Evolutionary conservation across 2,888 invertebrate genomes (phyloP), one percentile per base, ranked within the genome.

Genomic region (Neuroscelio doddi): DNA sequence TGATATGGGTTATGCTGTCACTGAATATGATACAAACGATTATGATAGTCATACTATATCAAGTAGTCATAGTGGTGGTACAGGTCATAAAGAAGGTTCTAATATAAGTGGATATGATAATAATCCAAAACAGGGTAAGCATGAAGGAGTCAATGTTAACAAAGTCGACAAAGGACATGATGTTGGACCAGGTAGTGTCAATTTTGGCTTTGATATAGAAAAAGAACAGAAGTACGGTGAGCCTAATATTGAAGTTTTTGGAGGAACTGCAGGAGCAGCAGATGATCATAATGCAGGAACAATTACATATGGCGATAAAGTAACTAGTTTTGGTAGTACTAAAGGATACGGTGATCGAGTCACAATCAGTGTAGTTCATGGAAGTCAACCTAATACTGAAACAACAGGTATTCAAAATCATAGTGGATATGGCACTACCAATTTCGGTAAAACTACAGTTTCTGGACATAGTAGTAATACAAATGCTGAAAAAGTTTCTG

Each of bases 331-430:
- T 15, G 47, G 30, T 36, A n/a, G 30, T 9, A 64, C 42, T 34
- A 53, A 59, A 21, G 38, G 21, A 38, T 47, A 63, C 27, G 41
- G 34, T 12, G 61, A 64, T 45, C 53, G 50, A 29, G 51, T 51
- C 26, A 56, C 45, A 9, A 36, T 59, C 21, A 52, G 56, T n/a
- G n/a, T 51, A 7, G 58, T 51, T 29, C 63, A 59, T 34, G 45
- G 36, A 45, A 47, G 24, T 38, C 49, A 52, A 32, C 8, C 34
- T 2, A 24, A 29, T 24, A 7, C 10, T 14, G 36, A 38, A n/a
- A n/a, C n/a, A 39, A 8, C 27, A 10, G 30, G 24, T 29, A 29
- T 47, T 52, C 16, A 42, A 41, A 52, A 26, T 51, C 32, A 17
- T 7, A 21, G 30, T 8, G 41, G 15, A 27, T 42, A 21, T 15